Evolutionary conservation across 2,797 vertebrate genomes (phyloP).

Genomic region (Scolopax bukidnonensis): DNA sequence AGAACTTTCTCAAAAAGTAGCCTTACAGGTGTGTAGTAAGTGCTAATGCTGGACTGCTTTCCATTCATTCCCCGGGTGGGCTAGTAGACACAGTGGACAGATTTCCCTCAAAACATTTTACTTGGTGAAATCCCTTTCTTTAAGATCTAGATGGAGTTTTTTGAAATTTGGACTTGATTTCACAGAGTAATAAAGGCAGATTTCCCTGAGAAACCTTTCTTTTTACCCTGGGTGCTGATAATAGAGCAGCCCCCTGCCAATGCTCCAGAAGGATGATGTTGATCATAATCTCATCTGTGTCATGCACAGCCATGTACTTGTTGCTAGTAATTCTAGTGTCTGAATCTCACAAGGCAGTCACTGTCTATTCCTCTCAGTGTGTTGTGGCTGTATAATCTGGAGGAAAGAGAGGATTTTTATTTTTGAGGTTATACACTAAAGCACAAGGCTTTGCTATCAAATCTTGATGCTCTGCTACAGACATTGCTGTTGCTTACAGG

Average conservation of each 20-base stretch:
- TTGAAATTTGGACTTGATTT: not conserved
- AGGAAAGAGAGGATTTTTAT: not conserved
- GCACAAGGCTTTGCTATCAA: not conserved
- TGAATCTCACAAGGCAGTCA: not conserved
- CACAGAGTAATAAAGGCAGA: not conserved
- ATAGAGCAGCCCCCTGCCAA: not conserved
- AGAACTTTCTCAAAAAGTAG: not conserved
- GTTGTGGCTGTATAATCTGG: not conserved
- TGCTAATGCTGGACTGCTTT: not conserved
- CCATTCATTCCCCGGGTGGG: not conserved
- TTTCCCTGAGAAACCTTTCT: not conserved
- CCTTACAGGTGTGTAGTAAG: not conserved
- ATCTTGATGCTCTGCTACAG: not conserved
- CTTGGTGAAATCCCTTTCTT: rapidly evolving
- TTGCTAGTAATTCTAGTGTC: not conserved
- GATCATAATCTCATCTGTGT: not conserved
- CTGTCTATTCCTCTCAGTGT: not conserved
- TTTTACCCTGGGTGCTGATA: not conserved
- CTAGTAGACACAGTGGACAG: not conserved
- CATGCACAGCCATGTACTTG: not conserved
- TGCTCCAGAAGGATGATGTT: not conserved
- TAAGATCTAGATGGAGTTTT: not conserved
- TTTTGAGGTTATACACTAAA: not conserved
- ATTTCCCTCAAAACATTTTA: not conserved
- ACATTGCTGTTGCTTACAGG: not conserved